Conservation (phyloP, 2,797 vertebrate species). For the Carduelis carduelis region DNA sequence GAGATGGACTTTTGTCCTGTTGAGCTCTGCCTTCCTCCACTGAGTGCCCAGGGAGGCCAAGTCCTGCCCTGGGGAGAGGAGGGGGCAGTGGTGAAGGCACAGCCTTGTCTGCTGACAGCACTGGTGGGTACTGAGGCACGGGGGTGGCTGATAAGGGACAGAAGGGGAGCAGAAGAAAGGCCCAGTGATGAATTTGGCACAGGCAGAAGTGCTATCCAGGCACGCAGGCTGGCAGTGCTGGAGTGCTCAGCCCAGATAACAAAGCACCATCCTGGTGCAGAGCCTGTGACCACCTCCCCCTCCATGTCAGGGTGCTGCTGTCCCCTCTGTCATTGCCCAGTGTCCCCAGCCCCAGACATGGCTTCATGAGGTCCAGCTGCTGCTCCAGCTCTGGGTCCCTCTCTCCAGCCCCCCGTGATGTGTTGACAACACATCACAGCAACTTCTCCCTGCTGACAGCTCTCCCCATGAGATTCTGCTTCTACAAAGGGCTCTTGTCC, state of each 20-base stretch:
- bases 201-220: neutral
- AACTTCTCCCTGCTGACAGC: neutral
- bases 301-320: neutral
- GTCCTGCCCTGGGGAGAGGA: neutral
- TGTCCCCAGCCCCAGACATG: neutral
- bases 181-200: neutral
- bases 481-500: neutral
- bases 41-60: neutral
- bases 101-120: constrained; percentile 33
- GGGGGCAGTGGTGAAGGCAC: fast-evolving
- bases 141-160: constrained; percentile 23
- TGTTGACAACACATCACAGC: neutral
- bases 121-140: fast-evolving
- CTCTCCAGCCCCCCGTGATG: fast-evolving
- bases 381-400: fast-evolving
- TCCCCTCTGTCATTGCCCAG: neutral
- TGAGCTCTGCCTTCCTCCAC: neutral
- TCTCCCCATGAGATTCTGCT: neutral
- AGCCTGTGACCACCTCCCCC: neutral
- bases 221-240: neutral
- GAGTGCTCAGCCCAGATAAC: constrained; percentile 51
- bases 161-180: constrained; percentile 41
- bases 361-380: neutral
- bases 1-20: constrained; percentile 5
- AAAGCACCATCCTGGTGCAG: fast-evolving